Base-by-base conservation (phyloP, 2,113 vertebrate genomes). In the Sardina pilchardus region DNA sequence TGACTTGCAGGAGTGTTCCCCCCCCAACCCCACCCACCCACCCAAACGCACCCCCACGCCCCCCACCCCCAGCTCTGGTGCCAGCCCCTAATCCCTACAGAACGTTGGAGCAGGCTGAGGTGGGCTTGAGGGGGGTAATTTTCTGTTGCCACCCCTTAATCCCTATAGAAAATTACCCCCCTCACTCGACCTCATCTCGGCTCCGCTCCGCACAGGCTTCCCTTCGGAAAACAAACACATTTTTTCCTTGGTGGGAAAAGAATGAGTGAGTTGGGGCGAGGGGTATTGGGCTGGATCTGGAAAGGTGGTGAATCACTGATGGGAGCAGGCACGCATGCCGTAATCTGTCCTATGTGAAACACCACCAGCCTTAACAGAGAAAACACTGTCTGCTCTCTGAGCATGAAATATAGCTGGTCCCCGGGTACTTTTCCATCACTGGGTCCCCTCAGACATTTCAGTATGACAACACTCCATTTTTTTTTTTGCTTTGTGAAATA, bases 371-470 rank as follows among this genome's bases (percentile, higher is more conserved):
- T 91, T 88, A 89, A 89, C 88, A 93, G 90, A 91, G 88, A 90
- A 94, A 94, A 94, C 94, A 93, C 85, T 92, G 92, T 93, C 92
- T 90, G 88, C 84, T 91, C 91, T 34, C 86, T 86, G 88, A 42
- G 81, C 47, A 84, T 75, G 30, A 34, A 75, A 75, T 75, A 36
- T 0, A 75, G 21, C 67, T 36, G 30, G 26, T 50, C 30, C 34
- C 67, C 82, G 85, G 80, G 87, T 90, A 88, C n/a, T 85, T 90
- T 90, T 90, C 89, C 82, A 89, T 82, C 71, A 83, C 42, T 84
- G 45, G 39, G 59, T 45, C 47, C 36, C 34, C 71, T 26, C 7
- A 67, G 3, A 14, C 4, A 19, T 24, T 36, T 21, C 14, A 75
- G 63, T 34, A 39, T 30, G 17, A 48, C 44, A 34, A 14, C 24